These are phyloP conservation scores for Loriculus beryllinus DNA, from an alignment of 2,797 vertebrate species.

Conservation along the genomic window DNA sequence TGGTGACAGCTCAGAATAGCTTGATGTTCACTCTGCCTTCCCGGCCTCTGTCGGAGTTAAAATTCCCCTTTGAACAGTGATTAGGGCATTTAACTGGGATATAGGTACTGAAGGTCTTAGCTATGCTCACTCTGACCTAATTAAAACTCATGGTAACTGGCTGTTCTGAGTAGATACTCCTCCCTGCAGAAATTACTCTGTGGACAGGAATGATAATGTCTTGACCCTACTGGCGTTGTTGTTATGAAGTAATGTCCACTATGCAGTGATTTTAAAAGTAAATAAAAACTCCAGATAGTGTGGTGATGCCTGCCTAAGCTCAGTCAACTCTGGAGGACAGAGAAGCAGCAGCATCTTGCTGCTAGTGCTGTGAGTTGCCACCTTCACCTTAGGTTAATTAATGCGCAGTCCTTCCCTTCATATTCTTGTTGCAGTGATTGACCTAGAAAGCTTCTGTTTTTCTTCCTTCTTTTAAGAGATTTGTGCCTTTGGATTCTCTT, in stretches of 20 bases:
- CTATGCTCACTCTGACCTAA: background rate
- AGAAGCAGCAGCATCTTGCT: background rate
- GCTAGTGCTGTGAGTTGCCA: background rate
- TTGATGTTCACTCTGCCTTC: background rate
- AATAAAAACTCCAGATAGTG: background rate
- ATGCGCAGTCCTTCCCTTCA: background rate
- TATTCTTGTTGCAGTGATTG: background rate
- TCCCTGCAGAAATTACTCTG: background rate
- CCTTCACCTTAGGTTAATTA: background rate
- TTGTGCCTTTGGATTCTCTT: background rate
- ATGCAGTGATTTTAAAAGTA: accelerated
- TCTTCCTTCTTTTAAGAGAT: background rate
- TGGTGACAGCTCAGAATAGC: background rate
- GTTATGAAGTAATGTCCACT: background rate
- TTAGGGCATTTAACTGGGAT: background rate
- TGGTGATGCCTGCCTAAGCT: background rate
- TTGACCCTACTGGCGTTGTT: background rate
- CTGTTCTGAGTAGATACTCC: background rate
- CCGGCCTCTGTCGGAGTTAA: background rate
- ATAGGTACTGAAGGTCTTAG: background rate
- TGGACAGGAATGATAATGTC: background rate
- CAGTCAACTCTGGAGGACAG: background rate
- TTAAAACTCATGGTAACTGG: background rate
- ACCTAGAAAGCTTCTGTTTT: background rate
- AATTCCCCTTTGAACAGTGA: background rate